These are phyloP conservation scores for Lycaena phlaeas DNA, from an alignment of 2,888 invertebrate species.

Conservation along the genomic window DNA sequence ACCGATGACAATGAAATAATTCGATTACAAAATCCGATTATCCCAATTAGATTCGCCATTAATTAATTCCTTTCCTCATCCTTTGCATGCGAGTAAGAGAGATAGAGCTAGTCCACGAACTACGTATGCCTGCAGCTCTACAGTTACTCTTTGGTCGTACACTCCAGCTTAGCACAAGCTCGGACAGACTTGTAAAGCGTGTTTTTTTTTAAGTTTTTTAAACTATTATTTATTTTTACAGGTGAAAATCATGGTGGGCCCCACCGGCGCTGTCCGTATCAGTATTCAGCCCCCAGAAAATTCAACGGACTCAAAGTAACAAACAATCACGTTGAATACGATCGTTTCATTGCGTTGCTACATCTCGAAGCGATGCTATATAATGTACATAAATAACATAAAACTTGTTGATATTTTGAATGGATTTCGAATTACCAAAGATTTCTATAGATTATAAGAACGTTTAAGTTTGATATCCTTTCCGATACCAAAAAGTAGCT, in stretches of 20 bases:
- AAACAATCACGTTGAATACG: background rate
- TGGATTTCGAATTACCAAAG: constrained; percentile 4
- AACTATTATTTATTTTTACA: constrained; percentile 20
- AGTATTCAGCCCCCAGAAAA: constrained; percentile 38
- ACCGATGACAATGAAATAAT: too few relatives aligned
- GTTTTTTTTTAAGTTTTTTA: too few relatives aligned
- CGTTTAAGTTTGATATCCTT: background rate
- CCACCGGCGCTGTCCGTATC: constrained; percentile 45
- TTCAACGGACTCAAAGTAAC: constrained; percentile 19
- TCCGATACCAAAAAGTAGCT: constrained; percentile 1
- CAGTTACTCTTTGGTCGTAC: too few relatives aligned
- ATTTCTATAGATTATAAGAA: background rate
- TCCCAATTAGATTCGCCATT: too few relatives aligned
- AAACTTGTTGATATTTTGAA: background rate
- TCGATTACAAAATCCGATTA: too few relatives aligned
- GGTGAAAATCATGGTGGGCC: constrained; percentile 60
- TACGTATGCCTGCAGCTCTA: too few relatives aligned
- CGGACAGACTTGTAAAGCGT: too few relatives aligned
- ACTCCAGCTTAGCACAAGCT: too few relatives aligned
- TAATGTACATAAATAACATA: background rate
- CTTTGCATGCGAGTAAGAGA: too few relatives aligned
- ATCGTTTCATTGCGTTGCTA: background rate
- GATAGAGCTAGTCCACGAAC: too few relatives aligned
- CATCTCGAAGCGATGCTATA: background rate
- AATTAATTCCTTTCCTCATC: too few relatives aligned